Conservation (phyloP, 2,113 vertebrate genomes). For the Bubo scandiacus region DNA sequence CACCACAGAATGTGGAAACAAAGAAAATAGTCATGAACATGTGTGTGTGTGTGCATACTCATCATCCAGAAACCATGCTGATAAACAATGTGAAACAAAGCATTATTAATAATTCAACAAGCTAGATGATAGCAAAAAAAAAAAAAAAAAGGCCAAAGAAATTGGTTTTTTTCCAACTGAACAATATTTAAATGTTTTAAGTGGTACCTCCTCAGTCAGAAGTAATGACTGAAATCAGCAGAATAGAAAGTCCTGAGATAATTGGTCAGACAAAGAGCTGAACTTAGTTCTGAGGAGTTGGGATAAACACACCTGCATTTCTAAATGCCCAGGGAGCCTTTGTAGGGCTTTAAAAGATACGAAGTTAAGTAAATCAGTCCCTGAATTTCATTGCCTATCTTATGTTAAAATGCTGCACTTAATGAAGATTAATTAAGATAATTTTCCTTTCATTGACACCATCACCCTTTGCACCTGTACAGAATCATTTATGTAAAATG, state of each 20-base stretch:
- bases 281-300: not conserved
- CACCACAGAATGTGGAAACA: conserved; percentile 10
- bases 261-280: not conserved
- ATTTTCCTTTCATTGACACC: conserved; percentile 8
- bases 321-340: not conserved
- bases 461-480: not conserved
- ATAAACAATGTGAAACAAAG: conserved; percentile 53
- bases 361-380: not conserved
- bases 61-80: conserved; percentile 22
- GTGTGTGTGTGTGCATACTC: not conserved
- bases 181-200: conserved; percentile 43
- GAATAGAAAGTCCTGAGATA: conserved; percentile 5
- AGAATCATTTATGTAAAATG: not conserved
- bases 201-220: conserved; percentile 14
- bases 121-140: not conserved
- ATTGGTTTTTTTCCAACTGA: not conserved
- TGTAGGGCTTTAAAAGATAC: not conserved
- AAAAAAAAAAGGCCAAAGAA: not conserved
- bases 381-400: not conserved
- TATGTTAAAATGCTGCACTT: not conserved
- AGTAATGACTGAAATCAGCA: conserved; percentile 1
- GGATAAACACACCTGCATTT: not conserved
- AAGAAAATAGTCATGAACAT: not conserved
- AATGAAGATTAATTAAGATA: conserved; percentile 16
- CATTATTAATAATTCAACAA: conserved; percentile 44